These are phyloP conservation scores for Mythimna albipuncta DNA, from an alignment of 2,888 invertebrate species.

Conservation along the genomic window DNA sequence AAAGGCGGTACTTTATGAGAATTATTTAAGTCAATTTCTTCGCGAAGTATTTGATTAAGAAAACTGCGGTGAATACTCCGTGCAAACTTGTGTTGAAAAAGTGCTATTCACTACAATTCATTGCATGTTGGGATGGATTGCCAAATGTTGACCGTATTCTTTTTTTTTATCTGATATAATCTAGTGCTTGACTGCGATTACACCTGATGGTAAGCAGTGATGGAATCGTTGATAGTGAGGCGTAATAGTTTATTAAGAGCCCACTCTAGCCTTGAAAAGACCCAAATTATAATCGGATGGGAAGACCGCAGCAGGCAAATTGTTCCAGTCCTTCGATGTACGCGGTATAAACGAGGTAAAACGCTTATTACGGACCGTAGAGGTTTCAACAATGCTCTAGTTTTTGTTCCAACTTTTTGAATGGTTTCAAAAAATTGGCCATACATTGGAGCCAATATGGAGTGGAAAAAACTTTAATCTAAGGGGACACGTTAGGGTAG, in stretches of 20 bases:
- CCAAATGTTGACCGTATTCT: background rate
- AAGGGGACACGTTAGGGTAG: conserved; percentile 61
- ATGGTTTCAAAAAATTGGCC: conserved; percentile 1
- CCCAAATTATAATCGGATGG: too few relatives aligned
- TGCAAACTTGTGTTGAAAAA: conserved; percentile 5
- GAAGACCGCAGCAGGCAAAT: too few relatives aligned
- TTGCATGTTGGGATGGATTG: background rate
- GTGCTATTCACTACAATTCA: conserved; percentile 6
- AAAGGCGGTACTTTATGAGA: background rate
- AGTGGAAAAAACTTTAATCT: conserved; percentile 70
- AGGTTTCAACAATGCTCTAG: background rate
- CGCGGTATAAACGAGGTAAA: too few relatives aligned
- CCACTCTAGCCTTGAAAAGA: too few relatives aligned
- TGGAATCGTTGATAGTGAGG: too few relatives aligned
- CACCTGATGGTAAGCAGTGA: too few relatives aligned
- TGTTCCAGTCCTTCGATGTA: too few relatives aligned
- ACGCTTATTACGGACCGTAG: too few relatives aligned
- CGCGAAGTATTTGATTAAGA: conserved; percentile 1
- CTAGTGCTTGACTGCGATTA: too few relatives aligned
- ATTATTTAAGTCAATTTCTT: conserved; percentile 11
- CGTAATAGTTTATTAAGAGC: too few relatives aligned
- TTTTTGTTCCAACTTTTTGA: conserved; percentile 1
- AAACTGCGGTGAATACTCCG: conserved; percentile 9
- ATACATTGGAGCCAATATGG: conserved; percentile 28
- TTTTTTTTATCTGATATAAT: too few relatives aligned